Evolutionary conservation across 2,797 vertebrate species (phyloP), one percentile per base, ranked within the genome.

Genomic region (Microctenopoma steveboyesi): DNA sequence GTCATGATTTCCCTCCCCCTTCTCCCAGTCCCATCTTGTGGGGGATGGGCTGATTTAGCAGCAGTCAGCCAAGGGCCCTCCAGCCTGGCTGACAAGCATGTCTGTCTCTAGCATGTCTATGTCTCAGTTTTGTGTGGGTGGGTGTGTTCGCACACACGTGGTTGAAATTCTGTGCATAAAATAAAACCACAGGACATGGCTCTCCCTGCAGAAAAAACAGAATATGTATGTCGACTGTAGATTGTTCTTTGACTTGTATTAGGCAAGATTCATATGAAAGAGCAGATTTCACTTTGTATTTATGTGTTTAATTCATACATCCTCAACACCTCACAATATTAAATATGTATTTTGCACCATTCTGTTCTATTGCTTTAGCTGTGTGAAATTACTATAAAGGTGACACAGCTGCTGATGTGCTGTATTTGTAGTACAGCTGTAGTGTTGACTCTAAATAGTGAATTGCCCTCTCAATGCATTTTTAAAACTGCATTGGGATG

Each of bases 1-100:
- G 81, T 88, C 87, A 91, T 87, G 81, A 70, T 87, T 87, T 87
- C 91, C 92, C 91, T 72, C 92, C 92, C 91, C 91, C 92, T 90
- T 84, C 85, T 87, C 64, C 89, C 91, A 94, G 91, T 78, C 73
- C 81, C 81, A 86, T 79, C 70, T 76, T 78, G 74, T 86, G 86
- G 90, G 92, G 91, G 92, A 90, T 82, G 91, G 89, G 91, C 79
- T 82, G 88, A 53, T 90, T 82, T 80, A 86, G 86, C 72, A 89
- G 89, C 86, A 91, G 90, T 88, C 88, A 85, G 87, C 86, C 87
- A 81, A 89, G 74, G 83, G 70, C 90, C 89, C 89, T 92, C 88
- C 88, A 91, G 90, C 89, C 25, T 87, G 64, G 90, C 88, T 93
- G 88, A 91, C 92, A 88, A 90, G 86, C 87, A 86, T 87, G 85